phyloP scores from a whole-genome alignment of 2,113 vertebrate species.

The Motacilla alba region DNA sequence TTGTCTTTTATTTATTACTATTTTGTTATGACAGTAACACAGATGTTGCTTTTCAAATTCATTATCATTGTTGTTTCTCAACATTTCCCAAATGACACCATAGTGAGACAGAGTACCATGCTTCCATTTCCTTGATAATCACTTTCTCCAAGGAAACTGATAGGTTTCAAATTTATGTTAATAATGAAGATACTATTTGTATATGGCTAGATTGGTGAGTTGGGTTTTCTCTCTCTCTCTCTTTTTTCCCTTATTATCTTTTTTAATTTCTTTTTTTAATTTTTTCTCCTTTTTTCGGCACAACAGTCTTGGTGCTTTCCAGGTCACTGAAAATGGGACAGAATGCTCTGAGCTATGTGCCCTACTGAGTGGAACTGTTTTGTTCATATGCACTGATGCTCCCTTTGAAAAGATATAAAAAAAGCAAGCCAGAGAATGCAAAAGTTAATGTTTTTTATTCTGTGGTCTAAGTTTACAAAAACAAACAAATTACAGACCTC shows the following conservation, averaged over 20 bases:
- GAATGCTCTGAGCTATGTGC: conserved; percentile 55
- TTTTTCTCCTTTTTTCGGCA: background rate
- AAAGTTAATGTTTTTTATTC: background rate
- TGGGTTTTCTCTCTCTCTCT: fast-evolving
- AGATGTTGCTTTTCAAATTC: conserved; percentile 39
- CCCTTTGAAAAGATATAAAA: conserved; percentile 25
- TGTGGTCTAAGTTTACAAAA: conserved; percentile 8
- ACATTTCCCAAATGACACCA: conserved; percentile 39
- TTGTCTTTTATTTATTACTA: conserved; percentile 40
- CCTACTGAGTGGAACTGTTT: conserved; percentile 53
- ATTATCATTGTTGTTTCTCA: conserved; percentile 39
- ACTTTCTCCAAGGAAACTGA: conserved; percentile 42
- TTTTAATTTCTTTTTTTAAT: background rate
- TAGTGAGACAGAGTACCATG: background rate
- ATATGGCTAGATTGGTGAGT: background rate
- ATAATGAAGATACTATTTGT: conserved; percentile 29
- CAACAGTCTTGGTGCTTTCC: conserved; percentile 42
- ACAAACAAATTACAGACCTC: background rate
- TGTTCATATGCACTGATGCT: conserved; percentile 43
- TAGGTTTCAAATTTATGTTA: conserved; percentile 40
- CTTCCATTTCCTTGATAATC: conserved; percentile 29
- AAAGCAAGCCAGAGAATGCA: conserved; percentile 15
- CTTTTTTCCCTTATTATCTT: background rate
- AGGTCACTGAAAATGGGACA: conserved; percentile 68
- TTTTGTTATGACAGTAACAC: background rate